Evolutionary conservation across 2,113 vertebrate genomes (phyloP).

Genomic region (Leptobrachium ailaonicum): DNA sequence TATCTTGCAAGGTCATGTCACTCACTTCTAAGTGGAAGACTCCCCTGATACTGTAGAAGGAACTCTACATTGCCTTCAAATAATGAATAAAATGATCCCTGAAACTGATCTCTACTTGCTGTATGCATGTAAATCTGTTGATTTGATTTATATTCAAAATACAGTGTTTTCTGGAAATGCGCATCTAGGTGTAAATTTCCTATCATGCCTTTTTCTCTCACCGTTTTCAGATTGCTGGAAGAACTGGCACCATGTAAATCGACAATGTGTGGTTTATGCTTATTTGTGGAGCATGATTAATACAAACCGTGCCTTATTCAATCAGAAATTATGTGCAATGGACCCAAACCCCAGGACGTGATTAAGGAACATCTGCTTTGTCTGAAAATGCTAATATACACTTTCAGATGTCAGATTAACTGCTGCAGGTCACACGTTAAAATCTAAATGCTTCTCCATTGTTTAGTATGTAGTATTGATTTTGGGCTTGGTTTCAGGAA

Average conservation of each 20-base stretch:
- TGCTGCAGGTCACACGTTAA: conserved; percentile 17
- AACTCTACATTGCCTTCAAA: too few relatives aligned
- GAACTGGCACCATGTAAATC: background rate
- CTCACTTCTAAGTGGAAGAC: too few relatives aligned
- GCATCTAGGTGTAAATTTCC: too few relatives aligned
- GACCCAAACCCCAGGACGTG: background rate
- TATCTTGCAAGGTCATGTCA: too few relatives aligned
- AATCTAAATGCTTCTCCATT: conserved; percentile 42
- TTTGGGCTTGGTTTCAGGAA: conserved; percentile 72
- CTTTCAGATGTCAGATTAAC: conserved; percentile 39
- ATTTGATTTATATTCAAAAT: too few relatives aligned
- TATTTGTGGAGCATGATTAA: background rate
- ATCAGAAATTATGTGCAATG: background rate
- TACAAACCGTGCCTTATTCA: background rate
- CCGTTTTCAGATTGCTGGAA: background rate
- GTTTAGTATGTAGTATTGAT: conserved; percentile 75
- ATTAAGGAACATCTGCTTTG: background rate
- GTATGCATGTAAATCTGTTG: too few relatives aligned
- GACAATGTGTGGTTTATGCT: background rate
- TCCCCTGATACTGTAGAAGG: too few relatives aligned
- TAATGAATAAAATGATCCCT: too few relatives aligned
- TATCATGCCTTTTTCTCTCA: background rate
- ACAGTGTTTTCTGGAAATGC: too few relatives aligned
- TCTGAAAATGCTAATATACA: conserved; percentile 14
- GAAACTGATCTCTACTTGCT: too few relatives aligned